phyloP scores from a whole-genome alignment of 2,113 vertebrate species.

The Caloenas nicobarica region DNA sequence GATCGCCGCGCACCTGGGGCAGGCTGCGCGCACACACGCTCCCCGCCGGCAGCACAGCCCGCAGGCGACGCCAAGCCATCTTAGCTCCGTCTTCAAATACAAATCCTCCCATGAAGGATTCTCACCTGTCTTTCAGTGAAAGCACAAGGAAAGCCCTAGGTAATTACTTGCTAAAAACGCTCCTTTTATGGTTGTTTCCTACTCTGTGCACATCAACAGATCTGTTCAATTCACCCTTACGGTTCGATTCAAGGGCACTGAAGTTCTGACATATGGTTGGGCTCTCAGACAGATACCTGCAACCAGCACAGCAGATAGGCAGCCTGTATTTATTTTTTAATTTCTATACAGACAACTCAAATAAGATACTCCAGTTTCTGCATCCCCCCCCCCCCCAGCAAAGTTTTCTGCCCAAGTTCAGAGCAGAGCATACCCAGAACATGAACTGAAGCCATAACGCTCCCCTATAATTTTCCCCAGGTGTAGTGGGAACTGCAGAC shows the following conservation, averaged over 20 bases:
- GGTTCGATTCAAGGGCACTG: constrained; percentile 8
- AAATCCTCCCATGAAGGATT: not conserved
- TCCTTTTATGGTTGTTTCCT: not conserved
- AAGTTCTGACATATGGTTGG: not conserved
- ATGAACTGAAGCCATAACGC: not conserved
- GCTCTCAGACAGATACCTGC: constrained; percentile 8
- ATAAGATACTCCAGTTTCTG: not conserved
- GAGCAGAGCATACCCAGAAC: not conserved
- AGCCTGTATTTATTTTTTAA: not conserved
- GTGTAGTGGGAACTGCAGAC: not conserved
- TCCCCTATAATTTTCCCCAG: not conserved
- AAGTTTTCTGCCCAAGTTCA: not conserved
- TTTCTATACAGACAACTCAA: not conserved
- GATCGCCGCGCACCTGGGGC: not conserved
- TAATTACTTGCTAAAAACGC: not conserved
- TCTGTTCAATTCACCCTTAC: not conserved
- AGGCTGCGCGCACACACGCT: not conserved
- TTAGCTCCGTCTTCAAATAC: not conserved
- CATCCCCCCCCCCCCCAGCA: too few relatives aligned
- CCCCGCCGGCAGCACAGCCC: not conserved
- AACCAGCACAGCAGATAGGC: not conserved
- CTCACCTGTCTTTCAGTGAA: not conserved
- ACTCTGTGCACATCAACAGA: not conserved
- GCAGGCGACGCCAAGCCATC: constrained; percentile 13
- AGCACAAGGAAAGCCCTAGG: not conserved